phyloP scores from a whole-genome alignment of 2,113 vertebrate genomes.

The Empidonax traillii region DNA sequence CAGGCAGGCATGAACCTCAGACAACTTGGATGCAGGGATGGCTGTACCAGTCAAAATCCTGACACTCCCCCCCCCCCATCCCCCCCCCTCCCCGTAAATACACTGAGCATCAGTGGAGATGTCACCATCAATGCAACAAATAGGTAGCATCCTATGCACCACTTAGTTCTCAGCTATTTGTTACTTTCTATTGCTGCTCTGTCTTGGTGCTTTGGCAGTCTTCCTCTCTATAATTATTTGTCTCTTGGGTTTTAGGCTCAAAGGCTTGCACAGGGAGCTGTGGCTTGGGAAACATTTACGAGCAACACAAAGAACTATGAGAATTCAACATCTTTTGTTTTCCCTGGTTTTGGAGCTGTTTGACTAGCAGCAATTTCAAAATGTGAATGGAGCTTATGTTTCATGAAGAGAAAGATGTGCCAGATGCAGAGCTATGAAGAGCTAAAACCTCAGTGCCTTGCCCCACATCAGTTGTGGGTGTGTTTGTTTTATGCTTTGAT shows the following conservation, averaged over 20 bases:
- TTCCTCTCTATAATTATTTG: not conserved
- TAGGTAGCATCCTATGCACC: not conserved
- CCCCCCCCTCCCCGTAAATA: not conserved
- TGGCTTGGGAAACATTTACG: constrained; percentile 4
- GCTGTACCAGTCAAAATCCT: not conserved
- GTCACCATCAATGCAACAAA: not conserved
- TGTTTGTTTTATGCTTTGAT: not conserved
- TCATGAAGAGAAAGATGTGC: not conserved
- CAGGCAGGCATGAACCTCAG: not conserved
- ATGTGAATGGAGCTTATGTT: constrained; percentile 27
- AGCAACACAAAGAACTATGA: not conserved
- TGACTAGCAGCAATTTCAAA: constrained; percentile 3
- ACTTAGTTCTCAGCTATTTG: not conserved
- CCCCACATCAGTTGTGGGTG: not conserved
- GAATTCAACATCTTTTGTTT: not conserved
- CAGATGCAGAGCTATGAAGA: accelerated
- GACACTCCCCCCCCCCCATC: not conserved
- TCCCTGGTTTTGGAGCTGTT: not conserved
- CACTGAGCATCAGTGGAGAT: not conserved
- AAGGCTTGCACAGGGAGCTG: not conserved
- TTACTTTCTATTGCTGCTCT: not conserved
- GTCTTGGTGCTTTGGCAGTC: not conserved
- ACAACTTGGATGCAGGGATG: not conserved
- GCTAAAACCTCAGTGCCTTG: not conserved
- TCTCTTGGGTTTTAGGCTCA: constrained; percentile 22